Percentiles rank a stretch among this genome's conserved stretches.
Conservation (phyloP, 2,888 invertebrate genomes). For the Dascillus cervinus region DNA sequence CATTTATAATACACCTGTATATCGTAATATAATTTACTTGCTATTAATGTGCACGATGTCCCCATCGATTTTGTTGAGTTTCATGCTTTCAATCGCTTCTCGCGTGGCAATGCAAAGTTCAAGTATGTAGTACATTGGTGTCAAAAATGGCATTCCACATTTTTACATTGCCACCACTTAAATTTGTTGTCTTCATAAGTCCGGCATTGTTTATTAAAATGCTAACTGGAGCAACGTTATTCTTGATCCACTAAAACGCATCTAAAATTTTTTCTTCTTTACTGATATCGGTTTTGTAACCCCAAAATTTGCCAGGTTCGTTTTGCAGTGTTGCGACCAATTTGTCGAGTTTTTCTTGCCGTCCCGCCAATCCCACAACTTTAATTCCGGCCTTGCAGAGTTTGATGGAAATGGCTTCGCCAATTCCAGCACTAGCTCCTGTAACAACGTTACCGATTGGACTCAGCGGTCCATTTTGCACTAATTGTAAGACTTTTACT, state of each 20-base stretch:
- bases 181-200: slow-evolving; percentile 8
- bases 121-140: slow-evolving; percentile 22
- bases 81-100: slow-evolving; percentile 20
- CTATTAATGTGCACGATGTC: slow-evolving; percentile 25
- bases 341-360: too few relatives aligned
- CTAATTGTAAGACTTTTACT: too few relatives aligned
- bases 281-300: slow-evolving; percentile 11
- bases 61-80: slow-evolving; percentile 19
- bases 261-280: slow-evolving; percentile 12
- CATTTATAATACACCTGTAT: too few relatives aligned
- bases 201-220: slow-evolving; percentile 19
- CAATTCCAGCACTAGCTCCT: too few relatives aligned
- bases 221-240: slow-evolving; percentile 15
- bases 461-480: too few relatives aligned
- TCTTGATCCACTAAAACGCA: slow-evolving; percentile 14
- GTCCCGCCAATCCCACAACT: too few relatives aligned
- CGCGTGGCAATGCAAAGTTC: slow-evolving; percentile 18
- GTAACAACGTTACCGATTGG: too few relatives aligned
- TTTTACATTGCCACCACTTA: slow-evolving; percentile 17
- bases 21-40: too few relatives aligned
- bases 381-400: too few relatives aligned
- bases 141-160: slow-evolving; percentile 22
- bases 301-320: slow-evolving; percentile 7
- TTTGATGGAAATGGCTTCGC: too few relatives aligned
- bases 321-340: too few relatives aligned